Evolutionary conservation across 2,888 invertebrate genomes (phyloP).

Genomic region (Gerris lacustris): DNA sequence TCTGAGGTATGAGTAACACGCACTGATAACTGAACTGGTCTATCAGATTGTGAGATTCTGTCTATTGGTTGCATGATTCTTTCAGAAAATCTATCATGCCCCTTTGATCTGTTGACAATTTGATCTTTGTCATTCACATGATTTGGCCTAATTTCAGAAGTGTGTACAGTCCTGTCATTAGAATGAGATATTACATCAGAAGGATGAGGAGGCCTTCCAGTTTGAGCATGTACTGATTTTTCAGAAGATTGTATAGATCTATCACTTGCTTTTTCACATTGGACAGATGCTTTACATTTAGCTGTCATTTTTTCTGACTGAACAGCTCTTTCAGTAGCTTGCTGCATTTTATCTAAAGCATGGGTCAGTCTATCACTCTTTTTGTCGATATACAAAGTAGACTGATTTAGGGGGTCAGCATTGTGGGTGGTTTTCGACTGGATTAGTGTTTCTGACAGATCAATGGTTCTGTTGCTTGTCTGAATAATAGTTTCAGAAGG

Average conservation of each 20-base stretch:
- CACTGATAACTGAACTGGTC: not conserved
- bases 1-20: not conserved
- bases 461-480: not conserved
- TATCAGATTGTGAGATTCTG: not conserved
- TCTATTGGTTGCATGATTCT: not conserved
- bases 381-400: not conserved
- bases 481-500: constrained; percentile 1
- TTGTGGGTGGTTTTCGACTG: not conserved
- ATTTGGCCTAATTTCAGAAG: not conserved
- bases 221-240: not conserved
- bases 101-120: not conserved
- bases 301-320: not conserved
- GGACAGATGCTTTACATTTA: not conserved
- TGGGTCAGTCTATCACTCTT: not conserved
- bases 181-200: not conserved
- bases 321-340: not conserved
- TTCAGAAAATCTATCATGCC: not conserved
- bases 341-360: not conserved
- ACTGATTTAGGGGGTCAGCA: not conserved
- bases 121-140: not conserved
- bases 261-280: not conserved
- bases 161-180: not conserved
- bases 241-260: not conserved
- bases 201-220: not conserved
- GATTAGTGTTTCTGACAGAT: not conserved